A percentile compares a stretch with the other conserved stretches of the same genome.
Evolutionary conservation across 2,113 vertebrate species (phyloP).

Genomic region (Lipophrys pholis): DNA sequence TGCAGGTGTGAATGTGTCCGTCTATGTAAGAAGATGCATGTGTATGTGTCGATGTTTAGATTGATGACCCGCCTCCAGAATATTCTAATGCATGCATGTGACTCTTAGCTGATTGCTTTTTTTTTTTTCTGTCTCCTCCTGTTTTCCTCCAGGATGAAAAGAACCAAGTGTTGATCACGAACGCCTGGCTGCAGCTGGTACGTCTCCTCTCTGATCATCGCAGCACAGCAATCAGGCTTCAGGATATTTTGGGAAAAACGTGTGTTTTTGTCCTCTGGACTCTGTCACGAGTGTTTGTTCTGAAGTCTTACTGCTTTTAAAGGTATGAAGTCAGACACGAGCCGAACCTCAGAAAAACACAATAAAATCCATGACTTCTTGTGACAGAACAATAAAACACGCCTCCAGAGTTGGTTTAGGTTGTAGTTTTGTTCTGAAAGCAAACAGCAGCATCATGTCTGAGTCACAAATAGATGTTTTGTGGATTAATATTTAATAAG

Average conservation of each 20-base stretch:
- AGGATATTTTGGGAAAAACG: conserved; percentile 42
- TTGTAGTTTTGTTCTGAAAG: neutral
- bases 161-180: conserved; percentile 92
- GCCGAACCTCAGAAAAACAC: neutral
- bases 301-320: conserved; percentile 3
- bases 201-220: conserved; percentile 58
- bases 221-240: conserved; percentile 18
- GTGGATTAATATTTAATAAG: conserved; percentile 6
- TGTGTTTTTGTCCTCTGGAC: conserved; percentile 11
- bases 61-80: conserved; percentile 11
- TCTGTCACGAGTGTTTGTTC: conserved; percentile 3
- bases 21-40: too few species aligned
- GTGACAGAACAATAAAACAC: conserved; percentile 9
- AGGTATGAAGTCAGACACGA: conserved; percentile 6
- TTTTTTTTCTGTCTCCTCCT: conserved; percentile 20
- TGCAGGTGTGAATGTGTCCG: too few species aligned
- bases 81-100: conserved; percentile 24
- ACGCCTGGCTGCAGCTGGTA: conserved; percentile 92
- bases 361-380: neutral
- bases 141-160: conserved; percentile 87
- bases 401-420: neutral
- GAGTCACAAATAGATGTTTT: neutral
- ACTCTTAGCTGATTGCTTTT: conserved; percentile 33
- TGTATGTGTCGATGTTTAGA: too few species aligned
- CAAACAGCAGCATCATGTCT: neutral